phyloP scores from a whole-genome alignment of 2,888 invertebrate genomes.

The Ischnura elegans region DNA sequence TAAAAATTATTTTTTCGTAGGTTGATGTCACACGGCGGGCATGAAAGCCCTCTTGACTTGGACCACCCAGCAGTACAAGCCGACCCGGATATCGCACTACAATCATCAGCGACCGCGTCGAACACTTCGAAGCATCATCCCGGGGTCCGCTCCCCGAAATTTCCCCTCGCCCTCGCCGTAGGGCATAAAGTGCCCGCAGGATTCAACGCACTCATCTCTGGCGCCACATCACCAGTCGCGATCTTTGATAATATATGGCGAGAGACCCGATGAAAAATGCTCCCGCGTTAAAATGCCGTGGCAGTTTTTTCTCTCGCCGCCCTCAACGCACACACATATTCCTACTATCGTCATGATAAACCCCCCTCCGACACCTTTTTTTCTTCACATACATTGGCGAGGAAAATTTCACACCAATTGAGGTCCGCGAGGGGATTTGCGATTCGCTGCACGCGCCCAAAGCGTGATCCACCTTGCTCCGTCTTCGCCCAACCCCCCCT shows the following conservation, averaged over 20 bases:
- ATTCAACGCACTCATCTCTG: constrained; percentile 3
- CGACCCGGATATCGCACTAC: neutral
- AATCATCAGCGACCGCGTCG: neutral
- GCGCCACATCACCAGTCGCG: neutral
- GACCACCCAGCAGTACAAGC: too few species aligned
- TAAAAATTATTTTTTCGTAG: too few species aligned
- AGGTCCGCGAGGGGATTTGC: constrained; percentile 4
- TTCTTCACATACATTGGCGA: constrained; percentile 21
- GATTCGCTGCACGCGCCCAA: constrained; percentile 18
- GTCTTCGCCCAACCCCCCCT: neutral
- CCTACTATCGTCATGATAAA: neutral
- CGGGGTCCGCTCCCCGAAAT: neutral
- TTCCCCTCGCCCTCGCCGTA: neutral
- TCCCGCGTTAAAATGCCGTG: constrained; percentile 12
- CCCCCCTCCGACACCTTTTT: too few species aligned
- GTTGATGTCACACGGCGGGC: too few species aligned
- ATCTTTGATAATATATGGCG: constrained; percentile 22
- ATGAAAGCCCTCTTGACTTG: too few species aligned
- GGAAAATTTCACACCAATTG: constrained; percentile 17
- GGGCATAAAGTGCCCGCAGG: neutral
- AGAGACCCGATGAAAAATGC: constrained; percentile 16
- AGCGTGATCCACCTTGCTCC: constrained; percentile 21
- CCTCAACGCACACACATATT: neutral
- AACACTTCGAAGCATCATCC: neutral
- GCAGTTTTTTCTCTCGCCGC: neutral